Evolutionary conservation across 2,797 vertebrate genomes (phyloP).

Genomic region (Smutsia temminckii): DNA sequence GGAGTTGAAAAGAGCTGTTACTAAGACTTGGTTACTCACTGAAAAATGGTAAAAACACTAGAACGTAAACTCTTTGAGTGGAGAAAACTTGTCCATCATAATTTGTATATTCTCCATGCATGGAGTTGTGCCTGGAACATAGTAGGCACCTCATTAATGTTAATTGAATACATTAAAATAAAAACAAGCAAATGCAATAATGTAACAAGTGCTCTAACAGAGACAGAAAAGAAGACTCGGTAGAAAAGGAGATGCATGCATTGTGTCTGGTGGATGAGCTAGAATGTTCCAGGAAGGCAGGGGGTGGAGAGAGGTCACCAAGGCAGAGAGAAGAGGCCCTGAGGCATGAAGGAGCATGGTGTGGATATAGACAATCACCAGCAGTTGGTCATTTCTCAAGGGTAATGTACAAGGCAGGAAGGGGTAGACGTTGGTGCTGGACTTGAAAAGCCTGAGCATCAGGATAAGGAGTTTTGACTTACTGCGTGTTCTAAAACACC

Average conservation of each 20-base stretch:
- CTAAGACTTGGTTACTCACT: neutral
- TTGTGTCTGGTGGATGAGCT: neutral
- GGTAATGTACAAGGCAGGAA: too few relatives aligned
- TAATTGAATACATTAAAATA: neutral
- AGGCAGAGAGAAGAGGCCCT: neutral
- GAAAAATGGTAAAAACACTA: neutral
- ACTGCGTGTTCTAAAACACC: neutral
- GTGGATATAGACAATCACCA: neutral
- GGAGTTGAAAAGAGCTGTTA: neutral
- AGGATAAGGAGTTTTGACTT: constrained; percentile 4
- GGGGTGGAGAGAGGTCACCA: neutral
- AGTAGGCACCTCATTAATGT: neutral
- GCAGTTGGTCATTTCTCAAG: neutral
- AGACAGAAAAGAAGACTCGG: neutral
- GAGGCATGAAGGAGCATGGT: neutral
- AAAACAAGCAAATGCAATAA: neutral
- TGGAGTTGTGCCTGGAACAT: neutral
- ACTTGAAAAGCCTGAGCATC: neutral
- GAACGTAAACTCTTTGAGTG: neutral
- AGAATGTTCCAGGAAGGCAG: neutral
- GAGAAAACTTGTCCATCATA: neutral
- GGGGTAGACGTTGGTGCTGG: neutral
- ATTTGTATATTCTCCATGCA: neutral
- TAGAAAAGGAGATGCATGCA: neutral
- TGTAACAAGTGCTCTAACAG: neutral